Evolutionary conservation across 2,888 invertebrate species (phyloP).

Genomic region (Nipponacmea schrenckii): DNA sequence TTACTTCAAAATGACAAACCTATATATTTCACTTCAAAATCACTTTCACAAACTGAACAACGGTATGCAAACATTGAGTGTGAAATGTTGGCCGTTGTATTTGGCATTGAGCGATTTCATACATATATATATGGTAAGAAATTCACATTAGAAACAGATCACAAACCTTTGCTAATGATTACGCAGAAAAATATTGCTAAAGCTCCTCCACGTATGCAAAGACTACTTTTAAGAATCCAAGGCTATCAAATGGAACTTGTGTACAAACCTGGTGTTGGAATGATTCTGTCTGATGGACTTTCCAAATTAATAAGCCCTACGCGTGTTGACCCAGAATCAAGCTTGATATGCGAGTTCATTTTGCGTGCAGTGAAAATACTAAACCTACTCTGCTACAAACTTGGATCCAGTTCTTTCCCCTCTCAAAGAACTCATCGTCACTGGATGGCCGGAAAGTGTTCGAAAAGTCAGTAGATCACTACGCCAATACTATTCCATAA

Average conservation of each 20-base stretch:
- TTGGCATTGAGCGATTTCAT: too few relatives aligned
- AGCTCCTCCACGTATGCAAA: slow-evolving; percentile 12
- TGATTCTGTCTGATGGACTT: not conserved
- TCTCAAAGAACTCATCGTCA: too few relatives aligned
- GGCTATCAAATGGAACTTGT: slow-evolving; percentile 12
- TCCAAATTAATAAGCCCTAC: too few relatives aligned
- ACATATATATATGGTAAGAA: slow-evolving; percentile 11
- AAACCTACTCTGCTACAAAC: too few relatives aligned
- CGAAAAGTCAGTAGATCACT: too few relatives aligned
- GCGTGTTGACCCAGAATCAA: too few relatives aligned
- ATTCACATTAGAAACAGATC: slow-evolving; percentile 11
- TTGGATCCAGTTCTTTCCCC: too few relatives aligned
- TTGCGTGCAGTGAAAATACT: too few relatives aligned
- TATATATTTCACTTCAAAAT: slow-evolving; percentile 24
- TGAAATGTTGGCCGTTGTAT: slow-evolving; percentile 18
- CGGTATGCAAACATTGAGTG: slow-evolving; percentile 29
- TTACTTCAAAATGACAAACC: slow-evolving; percentile 26
- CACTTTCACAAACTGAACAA: slow-evolving; percentile 18
- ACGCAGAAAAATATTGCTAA: slow-evolving; percentile 10
- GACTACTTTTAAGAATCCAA: slow-evolving; percentile 9
- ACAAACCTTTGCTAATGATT: slow-evolving; percentile 23
- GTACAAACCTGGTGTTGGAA: not conserved
- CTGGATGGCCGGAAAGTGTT: too few relatives aligned
- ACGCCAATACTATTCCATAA: too few relatives aligned
- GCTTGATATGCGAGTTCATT: too few relatives aligned